Percentiles rank a stretch among this genome's conserved stretches.
These are phyloP conservation scores for Macrostomum cliftonense DNA, from an alignment of 2,888 invertebrate genomes.

Conservation along the genomic window DNA sequence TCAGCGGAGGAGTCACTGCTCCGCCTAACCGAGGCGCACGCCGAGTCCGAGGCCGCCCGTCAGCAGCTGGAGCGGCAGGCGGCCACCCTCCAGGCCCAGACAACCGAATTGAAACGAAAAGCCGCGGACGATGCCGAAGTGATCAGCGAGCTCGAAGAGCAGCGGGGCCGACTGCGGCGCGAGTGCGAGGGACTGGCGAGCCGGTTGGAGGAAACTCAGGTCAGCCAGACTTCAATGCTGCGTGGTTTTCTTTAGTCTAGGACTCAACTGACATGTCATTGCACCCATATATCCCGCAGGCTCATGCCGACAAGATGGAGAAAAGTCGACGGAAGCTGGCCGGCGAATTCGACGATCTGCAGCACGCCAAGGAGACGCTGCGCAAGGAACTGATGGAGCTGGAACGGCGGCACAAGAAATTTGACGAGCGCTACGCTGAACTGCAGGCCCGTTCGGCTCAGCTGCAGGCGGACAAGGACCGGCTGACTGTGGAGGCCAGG, in stretches of 20 bases:
- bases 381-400: constrained; percentile 73
- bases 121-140: constrained; percentile 74
- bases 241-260: too few species aligned
- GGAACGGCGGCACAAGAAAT: constrained; percentile 95
- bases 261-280: too few species aligned
- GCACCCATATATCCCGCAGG: constrained; percentile 37
- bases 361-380: constrained; percentile 86
- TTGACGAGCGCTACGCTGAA: constrained; percentile 61
- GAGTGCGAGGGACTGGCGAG: constrained; percentile 49
- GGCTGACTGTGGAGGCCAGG: constrained; percentile 66
- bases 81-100: constrained; percentile 22
- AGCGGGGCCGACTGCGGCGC: constrained; percentile 58
- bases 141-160: constrained; percentile 63
- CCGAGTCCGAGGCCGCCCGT: constrained; percentile 32
- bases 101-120: constrained; percentile 56
- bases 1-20: too few species aligned
- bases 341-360: constrained; percentile 78
- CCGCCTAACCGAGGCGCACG: too few species aligned
- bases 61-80: constrained; percentile 58
- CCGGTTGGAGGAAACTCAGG: constrained; percentile 56
- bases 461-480: constrained; percentile 61
- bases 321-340: constrained; percentile 94
- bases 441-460: constrained; percentile 76
- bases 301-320: constrained; percentile 73
- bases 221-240: too few species aligned